These are phyloP conservation scores for Musca domestica DNA, from an alignment of 1,140 invertebrate species.

Conservation along the genomic window DNA sequence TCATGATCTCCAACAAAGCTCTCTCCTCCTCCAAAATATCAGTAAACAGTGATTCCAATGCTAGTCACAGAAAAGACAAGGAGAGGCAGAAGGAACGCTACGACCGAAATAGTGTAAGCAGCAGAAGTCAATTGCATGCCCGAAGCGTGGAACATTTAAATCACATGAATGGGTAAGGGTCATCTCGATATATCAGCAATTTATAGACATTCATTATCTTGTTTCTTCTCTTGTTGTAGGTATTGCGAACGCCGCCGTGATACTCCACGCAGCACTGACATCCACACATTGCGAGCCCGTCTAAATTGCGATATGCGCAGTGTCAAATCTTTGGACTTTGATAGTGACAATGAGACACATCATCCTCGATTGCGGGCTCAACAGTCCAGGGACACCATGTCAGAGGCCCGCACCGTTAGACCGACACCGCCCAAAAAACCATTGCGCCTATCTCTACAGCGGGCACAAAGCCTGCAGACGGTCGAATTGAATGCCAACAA, in stretches of 20 bases:
- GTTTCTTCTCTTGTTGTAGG: slow-evolving; percentile 22
- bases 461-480: slow-evolving; percentile 75
- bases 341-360: slow-evolving; percentile 51
- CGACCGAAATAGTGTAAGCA: slow-evolving; percentile 27
- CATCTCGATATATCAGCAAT: background rate
- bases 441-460: slow-evolving; percentile 73
- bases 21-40: slow-evolving; percentile 52
- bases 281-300: slow-evolving; percentile 39
- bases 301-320: slow-evolving; percentile 59
- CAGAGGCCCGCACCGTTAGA: slow-evolving; percentile 58
- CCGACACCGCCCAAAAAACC: slow-evolving; percentile 83
- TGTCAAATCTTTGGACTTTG: slow-evolving; percentile 67
- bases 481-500: slow-evolving; percentile 55
- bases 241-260: slow-evolving; percentile 39
- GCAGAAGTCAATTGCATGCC: slow-evolving; percentile 38
- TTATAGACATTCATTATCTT: background rate
- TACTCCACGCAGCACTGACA: slow-evolving; percentile 33
- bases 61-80: slow-evolving; percentile 37
- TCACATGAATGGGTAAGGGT: slow-evolving; percentile 45
- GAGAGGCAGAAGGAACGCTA: slow-evolving; percentile 38
- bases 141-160: slow-evolving; percentile 51
- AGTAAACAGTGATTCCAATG: slow-evolving; percentile 49
- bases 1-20: slow-evolving; percentile 43
- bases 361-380: slow-evolving; percentile 30
- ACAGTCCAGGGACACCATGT: slow-evolving; percentile 56